These are phyloP conservation scores for Oenanthe melanoleuca DNA, from an alignment of 2,113 vertebrate species.

Conservation along the genomic window DNA sequence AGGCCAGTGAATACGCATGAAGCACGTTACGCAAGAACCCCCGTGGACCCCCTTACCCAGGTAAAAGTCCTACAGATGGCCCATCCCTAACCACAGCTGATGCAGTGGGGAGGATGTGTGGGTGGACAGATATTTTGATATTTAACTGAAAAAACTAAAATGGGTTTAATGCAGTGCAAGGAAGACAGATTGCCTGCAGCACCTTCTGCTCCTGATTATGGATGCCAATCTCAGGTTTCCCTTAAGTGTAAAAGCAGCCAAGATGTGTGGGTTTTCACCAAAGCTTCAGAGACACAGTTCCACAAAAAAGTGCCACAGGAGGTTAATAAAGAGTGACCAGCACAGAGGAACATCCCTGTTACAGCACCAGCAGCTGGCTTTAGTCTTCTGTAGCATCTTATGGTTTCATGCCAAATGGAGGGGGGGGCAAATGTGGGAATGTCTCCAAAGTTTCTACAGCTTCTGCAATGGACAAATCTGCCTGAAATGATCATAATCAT, in stretches of 20 bases:
- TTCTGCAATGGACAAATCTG: not conserved
- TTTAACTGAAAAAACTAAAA: conserved; percentile 53
- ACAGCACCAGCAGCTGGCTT: not conserved
- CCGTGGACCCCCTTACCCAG: conserved; percentile 26
- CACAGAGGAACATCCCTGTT: not conserved
- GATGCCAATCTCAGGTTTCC: conserved; percentile 58
- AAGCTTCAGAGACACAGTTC: not conserved
- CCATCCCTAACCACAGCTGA: not conserved
- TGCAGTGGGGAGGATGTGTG: conserved; percentile 32
- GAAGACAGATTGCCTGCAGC: conserved; percentile 51
- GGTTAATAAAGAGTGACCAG: not conserved
- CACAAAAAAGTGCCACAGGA: not conserved
- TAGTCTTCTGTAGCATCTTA: not conserved
- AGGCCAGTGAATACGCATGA: conserved; percentile 45
- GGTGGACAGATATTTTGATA: conserved; percentile 61
- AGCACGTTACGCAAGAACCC: conserved; percentile 44
- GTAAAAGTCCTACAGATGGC: conserved; percentile 54
- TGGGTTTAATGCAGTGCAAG: conserved; percentile 30
- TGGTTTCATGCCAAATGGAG: not conserved
- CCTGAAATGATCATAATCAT: not conserved
- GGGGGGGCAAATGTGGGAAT: fast-evolving
- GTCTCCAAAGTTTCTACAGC: not conserved
- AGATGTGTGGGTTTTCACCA: not conserved
- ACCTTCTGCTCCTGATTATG: conserved; percentile 63
- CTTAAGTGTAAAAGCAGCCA: conserved; percentile 21